Percentiles rank a stretch among this genome's conserved stretches.
Conservation (phyloP, 2,113 vertebrate species). For the Forbesichthys papilliferus region DNA sequence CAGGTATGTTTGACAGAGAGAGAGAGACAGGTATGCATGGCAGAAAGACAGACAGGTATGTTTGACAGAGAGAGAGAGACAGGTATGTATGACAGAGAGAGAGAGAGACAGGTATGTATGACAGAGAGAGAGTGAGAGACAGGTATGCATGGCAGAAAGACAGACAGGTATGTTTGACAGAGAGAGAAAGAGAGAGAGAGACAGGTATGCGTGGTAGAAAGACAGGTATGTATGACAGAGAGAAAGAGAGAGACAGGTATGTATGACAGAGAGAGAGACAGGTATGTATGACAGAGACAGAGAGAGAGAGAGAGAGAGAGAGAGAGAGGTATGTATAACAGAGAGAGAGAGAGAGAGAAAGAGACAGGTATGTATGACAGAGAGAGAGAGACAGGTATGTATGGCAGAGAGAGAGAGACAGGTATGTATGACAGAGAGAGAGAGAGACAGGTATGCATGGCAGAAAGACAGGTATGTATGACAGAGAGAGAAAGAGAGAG, state of each 20-base stretch:
- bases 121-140: no score
- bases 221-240: not conserved
- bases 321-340: no score
- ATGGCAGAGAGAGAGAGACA: not conserved
- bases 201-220: no score
- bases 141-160: no score
- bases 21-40: not conserved
- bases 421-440: not conserved
- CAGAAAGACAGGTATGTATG: not conserved
- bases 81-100: no score
- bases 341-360: no score
- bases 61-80: not conserved
- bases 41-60: not conserved
- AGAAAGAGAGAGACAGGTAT: slow-evolving; percentile 36
- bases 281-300: not conserved
- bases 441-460: not conserved
- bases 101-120: not conserved
- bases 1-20: not conserved
- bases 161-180: not conserved
- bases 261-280: not conserved
- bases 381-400: no score
- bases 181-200: no score
- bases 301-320: no score
- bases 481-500: not conserved
- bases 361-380: no score